A percentile compares a stretch with the other conserved stretches of the same genome.
Conservation (phyloP, 2,113 vertebrate genomes). For the Cheirogaleus medius region DNA sequence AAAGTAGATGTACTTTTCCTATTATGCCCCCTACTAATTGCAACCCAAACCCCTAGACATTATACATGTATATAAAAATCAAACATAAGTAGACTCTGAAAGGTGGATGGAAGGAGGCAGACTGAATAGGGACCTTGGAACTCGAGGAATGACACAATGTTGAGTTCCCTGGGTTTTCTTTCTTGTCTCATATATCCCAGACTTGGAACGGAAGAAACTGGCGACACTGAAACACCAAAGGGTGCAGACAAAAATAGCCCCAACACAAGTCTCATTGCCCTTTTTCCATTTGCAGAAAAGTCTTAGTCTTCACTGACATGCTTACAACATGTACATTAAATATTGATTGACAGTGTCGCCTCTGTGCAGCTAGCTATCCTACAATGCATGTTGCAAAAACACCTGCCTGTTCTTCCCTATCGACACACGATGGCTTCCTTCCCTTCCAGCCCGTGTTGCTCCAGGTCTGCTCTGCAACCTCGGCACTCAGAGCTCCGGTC, state of each 20-base stretch:
- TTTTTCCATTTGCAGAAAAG: conserved; percentile 9
- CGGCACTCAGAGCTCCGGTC: not conserved
- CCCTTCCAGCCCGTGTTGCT: fast-evolving
- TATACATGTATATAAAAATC: not conserved
- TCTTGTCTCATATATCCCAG: not conserved
- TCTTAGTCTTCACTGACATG: not conserved
- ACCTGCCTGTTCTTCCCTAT: not conserved
- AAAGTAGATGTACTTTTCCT: not conserved
- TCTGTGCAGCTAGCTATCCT: not conserved
- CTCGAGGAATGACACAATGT: not conserved
- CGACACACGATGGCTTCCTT: too few species aligned
- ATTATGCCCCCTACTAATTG: not conserved
- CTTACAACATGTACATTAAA: not conserved
- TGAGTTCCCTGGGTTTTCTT: not conserved
- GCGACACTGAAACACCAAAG: not conserved
- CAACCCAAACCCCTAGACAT: not conserved
- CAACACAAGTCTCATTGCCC: not conserved
- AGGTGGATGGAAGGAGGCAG: not conserved
- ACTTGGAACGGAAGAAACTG: not conserved
- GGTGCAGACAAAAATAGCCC: not conserved
- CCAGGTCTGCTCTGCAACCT: not conserved
- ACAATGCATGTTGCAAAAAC: not conserved
- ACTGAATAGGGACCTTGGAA: not conserved
- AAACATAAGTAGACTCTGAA: not conserved
- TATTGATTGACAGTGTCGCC: not conserved